Base-by-base conservation (phyloP, 2,888 invertebrate genomes). In the Pristionchus maxplancki region DNA sequence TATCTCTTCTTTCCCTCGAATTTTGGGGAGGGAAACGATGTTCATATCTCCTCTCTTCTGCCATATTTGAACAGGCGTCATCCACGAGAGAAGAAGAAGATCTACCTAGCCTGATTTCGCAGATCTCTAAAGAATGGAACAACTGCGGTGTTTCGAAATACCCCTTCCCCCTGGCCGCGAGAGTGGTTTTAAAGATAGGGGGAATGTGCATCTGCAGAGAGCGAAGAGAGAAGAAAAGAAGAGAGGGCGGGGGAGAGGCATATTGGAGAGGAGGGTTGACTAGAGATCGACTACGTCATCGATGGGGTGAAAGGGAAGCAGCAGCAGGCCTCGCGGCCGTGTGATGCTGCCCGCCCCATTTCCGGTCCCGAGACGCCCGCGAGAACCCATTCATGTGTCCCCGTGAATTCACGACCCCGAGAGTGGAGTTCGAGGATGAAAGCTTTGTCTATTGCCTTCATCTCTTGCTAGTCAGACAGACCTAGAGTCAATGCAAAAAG, bases 241-340 rank as follows among this genome's bases (percentile, higher is more conserved):
- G 9, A 31, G 48, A 50, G 74, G n/a, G 40, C 40, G 28, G 44
- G 44, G 28, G 48, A 81, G 53, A 83, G 53, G 53, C 53, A 83
- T 50, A 83, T 83, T 50, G 53, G 50, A 81, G 81, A 53, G 82
- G 20, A n/a, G 24, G 82, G 82, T 53, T 37, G 82, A 53, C 82
- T 83, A 83, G 82, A 83, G 82, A 83, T 83, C 82, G 82, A 83
- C 13, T 53, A 83, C 82, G 82, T 83, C 82, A 83, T 37, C 37
- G 20, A 20, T n/a, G 53, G 15, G 34, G 37, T 71, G 82, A 53
- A 34, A 31, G 24, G 20, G 82, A 11, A 44, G 44, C 20, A n/a
- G 48, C 20, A n/a, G 78, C 24, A 24, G 78, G 5, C n/a, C 58
- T 15, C 15, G 44, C n/a, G 44, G 44, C 40, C 11, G 9, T 24